A percentile compares a stretch with the other conserved stretches of the same genome.
phyloP scores from a whole-genome alignment of 2,888 invertebrate genomes.

The Xestia sexstrigata region DNA sequence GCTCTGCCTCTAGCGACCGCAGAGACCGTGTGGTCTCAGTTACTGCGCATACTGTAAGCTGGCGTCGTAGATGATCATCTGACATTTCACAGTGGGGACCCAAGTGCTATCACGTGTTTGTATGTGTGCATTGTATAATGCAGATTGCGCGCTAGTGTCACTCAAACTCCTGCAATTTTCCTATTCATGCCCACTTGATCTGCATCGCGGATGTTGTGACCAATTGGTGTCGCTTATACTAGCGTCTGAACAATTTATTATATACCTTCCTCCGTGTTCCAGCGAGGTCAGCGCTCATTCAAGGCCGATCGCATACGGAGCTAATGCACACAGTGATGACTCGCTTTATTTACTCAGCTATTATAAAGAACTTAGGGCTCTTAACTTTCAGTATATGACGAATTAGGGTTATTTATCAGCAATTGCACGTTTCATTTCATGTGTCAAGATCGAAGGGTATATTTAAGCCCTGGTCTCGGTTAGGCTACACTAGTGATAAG shows the following conservation, averaged over 20 bases:
- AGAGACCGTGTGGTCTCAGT: neutral
- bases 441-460: neutral
- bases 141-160: slow-evolving; percentile 26
- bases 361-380: slow-evolving; percentile 11
- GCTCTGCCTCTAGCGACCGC: neutral
- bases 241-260: slow-evolving; percentile 23
- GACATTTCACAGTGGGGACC: neutral
- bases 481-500: neutral
- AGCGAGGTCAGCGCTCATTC: neutral
- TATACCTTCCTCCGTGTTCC: neutral
- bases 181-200: slow-evolving; percentile 15
- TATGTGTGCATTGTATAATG: neutral
- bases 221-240: slow-evolving; percentile 29
- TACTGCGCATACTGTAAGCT: neutral
- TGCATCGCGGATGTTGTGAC: slow-evolving; percentile 20
- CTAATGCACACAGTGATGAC: slow-evolving; percentile 8
- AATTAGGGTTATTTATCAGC: neutral
- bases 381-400: neutral
- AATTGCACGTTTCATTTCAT: slow-evolving; percentile 6
- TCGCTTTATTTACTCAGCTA: slow-evolving; percentile 1
- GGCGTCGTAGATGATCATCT: neutral
- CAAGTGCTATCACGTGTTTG: neutral
- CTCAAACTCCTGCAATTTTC: slow-evolving; percentile 39
- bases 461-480: neutral
- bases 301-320: neutral